phyloP scores from a whole-genome alignment of 1,140 invertebrate genomes.

The Magallana gigas region DNA sequence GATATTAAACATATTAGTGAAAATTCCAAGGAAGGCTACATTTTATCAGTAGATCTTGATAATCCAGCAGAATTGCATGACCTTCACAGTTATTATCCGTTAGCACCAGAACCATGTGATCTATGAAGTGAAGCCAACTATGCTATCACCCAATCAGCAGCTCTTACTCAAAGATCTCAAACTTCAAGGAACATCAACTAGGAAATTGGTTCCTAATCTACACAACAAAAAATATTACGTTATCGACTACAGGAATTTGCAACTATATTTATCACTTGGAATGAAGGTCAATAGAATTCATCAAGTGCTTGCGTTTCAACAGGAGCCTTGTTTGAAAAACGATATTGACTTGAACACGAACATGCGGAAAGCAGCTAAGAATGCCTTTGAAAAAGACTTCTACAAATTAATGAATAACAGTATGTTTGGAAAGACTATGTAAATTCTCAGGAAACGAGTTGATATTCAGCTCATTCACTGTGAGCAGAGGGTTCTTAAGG shows the following conservation, averaged over 20 bases:
- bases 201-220: constrained; percentile 27
- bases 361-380: constrained; percentile 73
- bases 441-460: constrained; percentile 73
- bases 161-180: background rate
- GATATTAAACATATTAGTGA: background rate
- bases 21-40: constrained; percentile 2
- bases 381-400: constrained; percentile 77
- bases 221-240: constrained; percentile 40
- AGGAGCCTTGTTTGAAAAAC: constrained; percentile 50
- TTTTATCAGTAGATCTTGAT: constrained; percentile 45
- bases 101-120: constrained; percentile 42
- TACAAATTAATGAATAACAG: constrained; percentile 80
- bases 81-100: constrained; percentile 45
- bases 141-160: constrained; percentile 40
- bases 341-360: constrained; percentile 60
- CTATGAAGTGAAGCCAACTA: background rate
- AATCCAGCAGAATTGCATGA: constrained; percentile 43
- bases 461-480: constrained; percentile 51
- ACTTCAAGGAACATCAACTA: background rate
- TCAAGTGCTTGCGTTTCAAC: constrained; percentile 43
- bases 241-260: constrained; percentile 57
- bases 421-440: constrained; percentile 80
- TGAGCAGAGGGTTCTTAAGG: constrained; percentile 50
- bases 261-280: constrained; percentile 48
- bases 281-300: constrained; percentile 56